These are phyloP conservation scores for Montipora sp. DNA, from an alignment of 64 coral and sea anemone genomes.

Conservation along the genomic window DNA sequence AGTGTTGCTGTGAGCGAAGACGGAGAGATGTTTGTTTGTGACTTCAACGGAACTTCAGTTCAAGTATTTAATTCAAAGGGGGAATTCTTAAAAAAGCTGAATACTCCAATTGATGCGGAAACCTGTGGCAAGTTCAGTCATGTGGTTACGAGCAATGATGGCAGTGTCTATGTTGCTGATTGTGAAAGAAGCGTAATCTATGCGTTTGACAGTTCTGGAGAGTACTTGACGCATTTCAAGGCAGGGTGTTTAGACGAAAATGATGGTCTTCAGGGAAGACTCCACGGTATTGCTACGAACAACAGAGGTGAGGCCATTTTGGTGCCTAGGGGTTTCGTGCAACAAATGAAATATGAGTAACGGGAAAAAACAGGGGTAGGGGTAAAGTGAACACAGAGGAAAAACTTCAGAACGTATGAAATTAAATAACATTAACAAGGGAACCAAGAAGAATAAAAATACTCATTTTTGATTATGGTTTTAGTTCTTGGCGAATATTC, in stretches of 20 bases:
- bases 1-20: slow-evolving; percentile 63
- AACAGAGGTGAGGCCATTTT: slow-evolving; percentile 20
- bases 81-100: slow-evolving; percentile 48
- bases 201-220: slow-evolving; percentile 36
- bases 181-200: slow-evolving; percentile 61
- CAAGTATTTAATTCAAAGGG: slow-evolving; percentile 61
- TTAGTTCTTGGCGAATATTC: too few species aligned
- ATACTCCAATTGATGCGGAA: background rate
- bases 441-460: too few species aligned
- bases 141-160: slow-evolving; percentile 5
- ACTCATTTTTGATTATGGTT: too few species aligned
- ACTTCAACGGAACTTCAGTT: slow-evolving; percentile 50
- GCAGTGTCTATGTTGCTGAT: slow-evolving; percentile 56
- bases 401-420: too few species aligned
- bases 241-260: slow-evolving; percentile 43
- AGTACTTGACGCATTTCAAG: slow-evolving; percentile 51
- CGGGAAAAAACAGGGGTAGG: too few species aligned
- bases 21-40: slow-evolving; percentile 45
- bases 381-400: too few species aligned
- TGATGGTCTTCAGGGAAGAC: slow-evolving; percentile 59
- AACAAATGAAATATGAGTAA: too few species aligned
- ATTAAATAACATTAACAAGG: too few species aligned
- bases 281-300: slow-evolving; percentile 62
- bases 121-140: slow-evolving; percentile 48
- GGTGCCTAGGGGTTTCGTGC: too few species aligned